A percentile compares a stretch with the other conserved stretches of the same genome.
These are phyloP conservation scores for Halcyon leucocephala DNA, from an alignment of 2,797 vertebrate genomes.

Conservation along the genomic window DNA sequence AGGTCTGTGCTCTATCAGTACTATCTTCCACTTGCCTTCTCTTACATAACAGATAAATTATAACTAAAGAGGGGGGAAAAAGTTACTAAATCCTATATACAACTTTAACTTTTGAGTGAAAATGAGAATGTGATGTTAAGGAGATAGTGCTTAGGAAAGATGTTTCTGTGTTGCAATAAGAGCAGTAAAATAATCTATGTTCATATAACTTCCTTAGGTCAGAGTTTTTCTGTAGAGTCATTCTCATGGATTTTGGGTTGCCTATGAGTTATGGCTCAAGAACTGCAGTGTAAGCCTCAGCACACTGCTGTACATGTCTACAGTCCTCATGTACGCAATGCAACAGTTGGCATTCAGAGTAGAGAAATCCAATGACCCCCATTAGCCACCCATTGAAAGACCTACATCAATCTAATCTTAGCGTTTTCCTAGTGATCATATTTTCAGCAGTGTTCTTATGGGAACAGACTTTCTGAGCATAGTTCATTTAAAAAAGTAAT, in stretches of 20 bases:
- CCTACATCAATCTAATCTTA: not conserved
- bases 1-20: not conserved
- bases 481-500: not conserved
- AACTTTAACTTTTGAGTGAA: not conserved
- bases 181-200: not conserved
- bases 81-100: not conserved
- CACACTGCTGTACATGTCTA: fast-evolving
- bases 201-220: not conserved
- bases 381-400: not conserved
- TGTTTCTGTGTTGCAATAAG: not conserved
- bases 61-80: not conserved
- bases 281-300: fast-evolving
- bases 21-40: not conserved
- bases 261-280: not conserved
- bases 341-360: not conserved
- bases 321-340: not conserved
- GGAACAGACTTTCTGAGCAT: not conserved
- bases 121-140: not conserved
- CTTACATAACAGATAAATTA: not conserved
- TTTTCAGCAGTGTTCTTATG: not conserved
- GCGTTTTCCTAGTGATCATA: not conserved
- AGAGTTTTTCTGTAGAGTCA: not conserved
- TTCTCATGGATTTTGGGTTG: not conserved
- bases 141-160: not conserved
- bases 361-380: not conserved